Evolutionary conservation across 2,797 vertebrate genomes (phyloP).

Genomic region (Macropus fuliginosus): DNA sequence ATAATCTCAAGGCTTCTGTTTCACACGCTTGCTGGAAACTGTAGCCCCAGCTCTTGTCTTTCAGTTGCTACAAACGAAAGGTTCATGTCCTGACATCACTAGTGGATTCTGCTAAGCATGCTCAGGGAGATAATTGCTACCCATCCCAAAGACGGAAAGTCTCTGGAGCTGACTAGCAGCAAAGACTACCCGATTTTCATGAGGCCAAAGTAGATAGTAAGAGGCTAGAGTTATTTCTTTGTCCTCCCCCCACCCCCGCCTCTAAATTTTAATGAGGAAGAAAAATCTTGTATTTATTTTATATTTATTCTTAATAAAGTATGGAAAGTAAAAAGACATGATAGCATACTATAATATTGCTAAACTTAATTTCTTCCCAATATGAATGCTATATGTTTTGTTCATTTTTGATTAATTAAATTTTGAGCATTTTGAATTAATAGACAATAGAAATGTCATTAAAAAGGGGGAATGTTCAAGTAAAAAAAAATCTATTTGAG

Average conservation of each 20-base stretch:
- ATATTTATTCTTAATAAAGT: slow-evolving; percentile 21
- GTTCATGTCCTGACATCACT: slow-evolving; percentile 61
- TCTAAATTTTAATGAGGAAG: slow-evolving; percentile 72
- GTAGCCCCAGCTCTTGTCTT: slow-evolving; percentile 68
- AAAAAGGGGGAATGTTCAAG: slow-evolving; percentile 44
- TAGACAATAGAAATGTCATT: slow-evolving; percentile 60
- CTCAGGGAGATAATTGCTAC: slow-evolving; percentile 70
- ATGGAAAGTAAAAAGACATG: background rate
- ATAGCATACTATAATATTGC: background rate
- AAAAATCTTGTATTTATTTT: slow-evolving; percentile 48
- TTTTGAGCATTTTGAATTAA: slow-evolving; percentile 49
- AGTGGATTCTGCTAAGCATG: slow-evolving; percentile 66
- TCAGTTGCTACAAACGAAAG: slow-evolving; percentile 70
- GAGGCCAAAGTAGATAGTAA: slow-evolving; percentile 44
- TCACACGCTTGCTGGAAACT: slow-evolving; percentile 70
- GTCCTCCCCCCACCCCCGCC: background rate
- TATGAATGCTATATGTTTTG: background rate
- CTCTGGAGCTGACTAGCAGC: slow-evolving; percentile 66
- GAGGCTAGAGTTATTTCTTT: slow-evolving; percentile 49
- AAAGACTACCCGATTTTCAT: slow-evolving; percentile 62
- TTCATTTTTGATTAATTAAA: background rate
- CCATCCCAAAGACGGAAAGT: slow-evolving; percentile 47
- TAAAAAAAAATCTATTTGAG: background rate
- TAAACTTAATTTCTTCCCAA: slow-evolving; percentile 50
- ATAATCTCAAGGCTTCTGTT: slow-evolving; percentile 76